Evolutionary conservation across 2,113 vertebrate genomes (phyloP), one percentile per base, ranked within the genome.

Genomic region (Sorex fumeus): DNA sequence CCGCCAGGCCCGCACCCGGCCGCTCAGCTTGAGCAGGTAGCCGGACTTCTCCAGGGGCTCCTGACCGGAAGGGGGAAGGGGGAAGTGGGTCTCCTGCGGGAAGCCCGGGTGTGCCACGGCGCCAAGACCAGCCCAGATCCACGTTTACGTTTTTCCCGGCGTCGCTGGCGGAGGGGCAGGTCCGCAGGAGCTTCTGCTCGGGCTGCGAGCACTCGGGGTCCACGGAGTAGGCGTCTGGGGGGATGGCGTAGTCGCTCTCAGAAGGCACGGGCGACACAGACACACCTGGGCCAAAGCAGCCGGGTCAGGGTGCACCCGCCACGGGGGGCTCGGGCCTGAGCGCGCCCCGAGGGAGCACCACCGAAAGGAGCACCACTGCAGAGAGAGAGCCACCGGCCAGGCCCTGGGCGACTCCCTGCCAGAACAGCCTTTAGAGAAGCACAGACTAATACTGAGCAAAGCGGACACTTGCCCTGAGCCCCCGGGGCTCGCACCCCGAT

Each of bases 191-290:
- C 96, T 99, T 99, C 94, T 99, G 99, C 95, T 99, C 99, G 0
- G 99, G 99, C 96, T 99, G 99, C 0, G 98, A 99, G 93, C 96
- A 99, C 88, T 99, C 99, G 0, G 98, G 98, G 96, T 99, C 99
- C 11, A 98, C 98, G 95, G 98, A 98, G 97, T 99, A 99, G 45
- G 99, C 99, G 79, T 99, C 99, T 10, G 99, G 99, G 30, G 99
- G 99, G 95, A 99, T 99, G 89, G 99, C 99, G 12, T 99, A 99
- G 94, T 99, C 99, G n/a, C 98, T 98, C 97, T 99, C 99, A 4
- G 99, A 99, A 27, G 99, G 98, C 98, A 99, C 97, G 0, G 99
- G 99, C 23, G 99, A 99, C 95, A 99, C 96, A 85, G 99, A 99
- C 34, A 99, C 99, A 45, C 99, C 99, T 66, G 27, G 10, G 8